These are phyloP conservation scores for Steinernema khuongi DNA, from an alignment of 1,140 invertebrate genomes.

Conservation along the genomic window DNA sequence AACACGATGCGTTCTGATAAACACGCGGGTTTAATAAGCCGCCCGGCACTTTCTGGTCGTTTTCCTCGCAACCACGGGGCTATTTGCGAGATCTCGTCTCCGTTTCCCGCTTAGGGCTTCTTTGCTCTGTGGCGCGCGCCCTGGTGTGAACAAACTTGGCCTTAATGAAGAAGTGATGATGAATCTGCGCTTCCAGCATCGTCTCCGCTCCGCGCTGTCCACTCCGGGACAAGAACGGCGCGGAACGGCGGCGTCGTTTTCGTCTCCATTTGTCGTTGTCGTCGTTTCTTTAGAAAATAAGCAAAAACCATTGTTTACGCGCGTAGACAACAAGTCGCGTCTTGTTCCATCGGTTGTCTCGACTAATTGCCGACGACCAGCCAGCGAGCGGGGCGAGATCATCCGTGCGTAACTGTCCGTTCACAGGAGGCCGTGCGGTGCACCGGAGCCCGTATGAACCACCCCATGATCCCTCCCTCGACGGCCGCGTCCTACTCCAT, in stretches of 20 bases:
- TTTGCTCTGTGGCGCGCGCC: not conserved
- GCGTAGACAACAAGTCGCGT: not conserved
- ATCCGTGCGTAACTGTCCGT: not conserved
- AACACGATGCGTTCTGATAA: no score
- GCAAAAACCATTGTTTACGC: not conserved
- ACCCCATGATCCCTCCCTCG: not conserved
- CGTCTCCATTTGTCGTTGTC: no score
- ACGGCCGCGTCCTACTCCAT: not conserved
- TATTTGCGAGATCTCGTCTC: not conserved
- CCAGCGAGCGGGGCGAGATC: no score
- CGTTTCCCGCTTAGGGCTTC: not conserved
- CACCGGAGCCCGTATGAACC: not conserved
- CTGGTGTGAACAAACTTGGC: not conserved
- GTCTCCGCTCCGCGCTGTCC: not conserved
- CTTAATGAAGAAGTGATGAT: slow-evolving; percentile 13
- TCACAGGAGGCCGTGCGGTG: no score
- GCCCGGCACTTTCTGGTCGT: not conserved
- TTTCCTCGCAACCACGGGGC: not conserved
- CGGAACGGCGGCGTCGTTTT: no score
- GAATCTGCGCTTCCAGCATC: not conserved
- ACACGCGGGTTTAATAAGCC: no score
- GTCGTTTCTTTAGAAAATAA: not conserved
- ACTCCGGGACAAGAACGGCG: no score
- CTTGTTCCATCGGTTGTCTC: not conserved
- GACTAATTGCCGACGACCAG: no score